These are phyloP conservation scores for Apostichopus parvimensis DNA, from an alignment of 35 echinoderm and acorn worm species.

Conservation along the genomic window DNA sequence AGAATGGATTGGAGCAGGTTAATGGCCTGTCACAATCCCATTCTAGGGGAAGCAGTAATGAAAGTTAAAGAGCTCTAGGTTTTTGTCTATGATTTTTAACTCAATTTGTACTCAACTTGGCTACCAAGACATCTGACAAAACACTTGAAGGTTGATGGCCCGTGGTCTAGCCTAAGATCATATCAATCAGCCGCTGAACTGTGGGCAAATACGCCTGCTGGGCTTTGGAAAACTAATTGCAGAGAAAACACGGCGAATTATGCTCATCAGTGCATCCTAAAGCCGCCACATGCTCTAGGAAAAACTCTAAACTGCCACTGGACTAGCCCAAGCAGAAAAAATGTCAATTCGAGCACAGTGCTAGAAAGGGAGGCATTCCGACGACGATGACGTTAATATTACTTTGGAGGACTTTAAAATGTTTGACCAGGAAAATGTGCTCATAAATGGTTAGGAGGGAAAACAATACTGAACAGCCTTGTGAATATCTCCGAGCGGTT, in stretches of 20 bases:
- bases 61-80: slow-evolving; percentile 26
- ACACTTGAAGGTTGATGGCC: slow-evolving; percentile 54
- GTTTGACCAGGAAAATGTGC: slow-evolving; percentile 35
- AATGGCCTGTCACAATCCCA: slow-evolving; percentile 33
- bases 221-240: slow-evolving; percentile 44
- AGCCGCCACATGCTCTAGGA: slow-evolving; percentile 46
- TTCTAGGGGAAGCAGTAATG: neutral
- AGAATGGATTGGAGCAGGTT: neutral
- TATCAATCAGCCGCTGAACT: slow-evolving; percentile 52
- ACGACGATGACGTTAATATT: neutral
- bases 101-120: slow-evolving; percentile 37
- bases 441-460: slow-evolving; percentile 4
- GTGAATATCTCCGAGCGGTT: slow-evolving; percentile 19
- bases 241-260: slow-evolving; percentile 44
- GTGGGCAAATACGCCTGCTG: slow-evolving; percentile 44
- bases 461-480: slow-evolving; percentile 14
- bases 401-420: slow-evolving; percentile 47
- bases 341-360: slow-evolving; percentile 35
- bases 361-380: slow-evolving; percentile 7
- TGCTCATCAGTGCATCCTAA: slow-evolving; percentile 50
- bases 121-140: slow-evolving; percentile 42
- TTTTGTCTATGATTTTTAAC: slow-evolving; percentile 37
- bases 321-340: slow-evolving; percentile 31
- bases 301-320: neutral
- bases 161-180: slow-evolving; percentile 37